Base-by-base conservation (phyloP, 2,888 invertebrate genomes). In the Pediacus dermestoides region DNA sequence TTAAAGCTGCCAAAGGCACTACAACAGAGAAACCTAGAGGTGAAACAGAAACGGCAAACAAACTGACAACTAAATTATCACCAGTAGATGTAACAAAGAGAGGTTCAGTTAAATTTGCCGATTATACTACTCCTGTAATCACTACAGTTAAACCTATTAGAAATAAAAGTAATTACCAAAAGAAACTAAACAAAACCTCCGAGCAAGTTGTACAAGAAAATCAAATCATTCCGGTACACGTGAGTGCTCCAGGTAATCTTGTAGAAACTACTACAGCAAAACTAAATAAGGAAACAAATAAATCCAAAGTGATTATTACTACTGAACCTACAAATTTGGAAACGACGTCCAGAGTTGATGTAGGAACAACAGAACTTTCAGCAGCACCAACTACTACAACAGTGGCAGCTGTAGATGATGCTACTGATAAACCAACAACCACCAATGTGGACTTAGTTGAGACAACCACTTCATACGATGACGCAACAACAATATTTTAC, bases 51-150 rank as follows among this genome's bases (percentile, higher is more conserved):
- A 27, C 16, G 15, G 25, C 14, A 2, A 10, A n/a, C n/a, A n/a
- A n/a, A n/a, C n/a, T 21, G 6, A 37, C 38, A 40, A 33, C 28
- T 6, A 25, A 10, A 14, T 28, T 12, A 26, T 16, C 30, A 13
- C 12, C 37, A 1, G 39, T 32, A 12, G 34, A 30, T 33, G 21
- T 43, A 15, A 36, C 39, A 7, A 46, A 40, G 32, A 22, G 52
- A 14, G 46, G 46, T 6, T 42, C 45, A 2, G 33, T 47, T 10
- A 47, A 44, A 37, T 42, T 35, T 16, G 15, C 32, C 12, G 46
- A 50, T 38, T 43, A 42, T 15, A 36, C 72, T 45, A 72, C 75
- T 42, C 75, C 75, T 7, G 72, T 74, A 3, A 71, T 74, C 1
- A 64, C 74, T 3, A 71, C 74, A n/a, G n/a, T n/a, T n/a, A n/a